Percentiles rank a stretch among this genome's conserved stretches.
Evolutionary conservation across 2,113 vertebrate genomes (phyloP).

Genomic region (Piaya cayana): DNA sequence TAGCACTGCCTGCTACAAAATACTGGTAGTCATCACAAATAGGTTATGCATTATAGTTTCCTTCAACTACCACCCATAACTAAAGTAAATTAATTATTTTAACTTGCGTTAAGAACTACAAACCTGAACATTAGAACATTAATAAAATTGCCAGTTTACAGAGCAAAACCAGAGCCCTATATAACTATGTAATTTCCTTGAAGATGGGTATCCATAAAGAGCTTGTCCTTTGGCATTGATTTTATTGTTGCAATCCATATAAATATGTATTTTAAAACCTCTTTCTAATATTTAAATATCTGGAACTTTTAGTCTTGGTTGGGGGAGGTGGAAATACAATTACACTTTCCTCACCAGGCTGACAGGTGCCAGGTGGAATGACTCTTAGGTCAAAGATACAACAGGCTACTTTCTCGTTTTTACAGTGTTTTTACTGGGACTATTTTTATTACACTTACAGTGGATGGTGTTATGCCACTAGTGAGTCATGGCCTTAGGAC

Average conservation of each 20-base stretch:
- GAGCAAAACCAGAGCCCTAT: background rate
- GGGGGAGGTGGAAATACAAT: constrained; percentile 7
- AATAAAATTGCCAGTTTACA: background rate
- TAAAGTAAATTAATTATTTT: background rate
- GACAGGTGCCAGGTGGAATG: constrained; percentile 9
- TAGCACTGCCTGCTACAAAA: background rate
- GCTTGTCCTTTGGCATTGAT: background rate
- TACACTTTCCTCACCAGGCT: background rate
- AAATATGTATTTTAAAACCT: background rate
- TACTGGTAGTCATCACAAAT: background rate
- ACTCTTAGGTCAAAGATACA: constrained; percentile 23
- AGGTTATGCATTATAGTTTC: background rate
- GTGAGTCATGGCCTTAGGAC: constrained; percentile 45
- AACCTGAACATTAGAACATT: background rate
- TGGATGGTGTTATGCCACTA: constrained; percentile 21
- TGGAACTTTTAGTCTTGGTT: background rate
- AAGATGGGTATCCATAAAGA: background rate
- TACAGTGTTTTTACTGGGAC: background rate
- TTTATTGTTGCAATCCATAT: background rate
- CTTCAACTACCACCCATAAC: background rate
- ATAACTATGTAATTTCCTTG: background rate
- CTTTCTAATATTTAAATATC: background rate
- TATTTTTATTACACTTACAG: constrained; percentile 33
- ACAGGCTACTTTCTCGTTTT: constrained; percentile 23
- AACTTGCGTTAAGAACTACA: background rate